phyloP scores from a whole-genome alignment of 2,888 invertebrate species.

The Horisme vitalbata region DNA sequence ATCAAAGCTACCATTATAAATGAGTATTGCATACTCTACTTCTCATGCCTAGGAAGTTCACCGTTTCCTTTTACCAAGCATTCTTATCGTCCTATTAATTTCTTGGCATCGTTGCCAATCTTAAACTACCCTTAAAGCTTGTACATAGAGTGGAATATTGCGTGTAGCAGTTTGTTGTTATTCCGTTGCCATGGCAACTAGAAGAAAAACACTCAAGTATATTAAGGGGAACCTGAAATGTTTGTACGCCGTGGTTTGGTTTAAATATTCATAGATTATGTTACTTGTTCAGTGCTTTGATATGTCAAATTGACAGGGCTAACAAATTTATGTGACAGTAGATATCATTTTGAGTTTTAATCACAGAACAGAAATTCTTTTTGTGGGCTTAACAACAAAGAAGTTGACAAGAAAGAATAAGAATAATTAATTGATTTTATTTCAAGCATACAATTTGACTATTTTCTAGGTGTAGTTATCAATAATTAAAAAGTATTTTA shows the following conservation, averaged over 20 bases:
- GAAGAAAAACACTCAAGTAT: constrained; percentile 32
- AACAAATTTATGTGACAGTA: not conserved
- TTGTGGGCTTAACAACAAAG: too few relatives aligned
- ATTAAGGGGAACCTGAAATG: too few relatives aligned
- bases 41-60: constrained; percentile 20
- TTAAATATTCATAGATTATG: constrained; percentile 29
- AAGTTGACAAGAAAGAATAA: too few relatives aligned
- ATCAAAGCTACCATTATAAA: not conserved
- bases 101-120: constrained; percentile 21
- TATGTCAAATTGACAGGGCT: constrained; percentile 7
- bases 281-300: constrained; percentile 7
- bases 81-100: constrained; percentile 29
- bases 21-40: constrained; percentile 7
- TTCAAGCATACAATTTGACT: too few relatives aligned
- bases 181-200: constrained; percentile 50
- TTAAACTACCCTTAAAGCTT: constrained; percentile 8
- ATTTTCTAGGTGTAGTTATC: too few relatives aligned
- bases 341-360: not conserved
- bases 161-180: constrained; percentile 43
- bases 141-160: constrained; percentile 20
- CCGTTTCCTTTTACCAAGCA: constrained; percentile 22
- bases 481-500: too few relatives aligned
- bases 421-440: too few relatives aligned
- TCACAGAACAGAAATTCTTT: too few relatives aligned
- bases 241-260: constrained; percentile 32